Base-by-base conservation (phyloP, 2,797 vertebrate genomes). In the Sebastes goodei region DNA sequence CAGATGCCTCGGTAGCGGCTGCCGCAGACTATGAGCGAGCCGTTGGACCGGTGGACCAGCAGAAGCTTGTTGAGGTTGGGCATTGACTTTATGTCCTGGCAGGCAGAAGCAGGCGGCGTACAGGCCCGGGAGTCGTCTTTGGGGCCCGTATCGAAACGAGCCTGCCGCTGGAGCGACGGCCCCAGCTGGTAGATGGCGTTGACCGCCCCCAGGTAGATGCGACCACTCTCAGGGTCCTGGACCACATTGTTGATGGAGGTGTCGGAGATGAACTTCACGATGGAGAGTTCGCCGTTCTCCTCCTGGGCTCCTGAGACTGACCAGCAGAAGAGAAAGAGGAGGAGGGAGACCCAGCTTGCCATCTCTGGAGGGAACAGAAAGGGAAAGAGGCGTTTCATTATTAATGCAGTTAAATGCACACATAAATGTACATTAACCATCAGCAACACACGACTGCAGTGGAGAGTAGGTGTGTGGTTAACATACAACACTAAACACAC, bases 1-100 rank as follows among this genome's bases (percentile, higher is more conserved):
- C 98, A 99, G 88, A 99, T 98, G 82, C 98, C 98, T 73, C 97
- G 95, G 91, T 98, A 99, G 55, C 99, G 96, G 90, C 97, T 99
- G 66, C 98, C 98, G 0, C 98, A 99, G 27, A 97, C 96, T 1
- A 99, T 94, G 27, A 98, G 93, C 10, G 96, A 95, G n/a, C 90
- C 88, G 10, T 96, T 96, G 0, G 74, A 88, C 0, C 91, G 92
- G 74, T 99, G 96, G 8, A 99, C 95, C 90, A 99, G 88, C 84
- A 99, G 94, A 14, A 99, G 95, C 88, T 99, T 98, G 94, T 99
- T 99, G 61, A 93, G 88, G 78, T 99, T 99, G 88, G 96, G 77
- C 2, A 97, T 99, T 64, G 20, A 71, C 83, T 91, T 91, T 0
- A 97, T 96, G 85, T 97, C 97, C 10, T 86, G 87, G 56, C 97